Evolutionary conservation across 2,113 vertebrate species (phyloP).

Genomic region (Tupaia tana): DNA sequence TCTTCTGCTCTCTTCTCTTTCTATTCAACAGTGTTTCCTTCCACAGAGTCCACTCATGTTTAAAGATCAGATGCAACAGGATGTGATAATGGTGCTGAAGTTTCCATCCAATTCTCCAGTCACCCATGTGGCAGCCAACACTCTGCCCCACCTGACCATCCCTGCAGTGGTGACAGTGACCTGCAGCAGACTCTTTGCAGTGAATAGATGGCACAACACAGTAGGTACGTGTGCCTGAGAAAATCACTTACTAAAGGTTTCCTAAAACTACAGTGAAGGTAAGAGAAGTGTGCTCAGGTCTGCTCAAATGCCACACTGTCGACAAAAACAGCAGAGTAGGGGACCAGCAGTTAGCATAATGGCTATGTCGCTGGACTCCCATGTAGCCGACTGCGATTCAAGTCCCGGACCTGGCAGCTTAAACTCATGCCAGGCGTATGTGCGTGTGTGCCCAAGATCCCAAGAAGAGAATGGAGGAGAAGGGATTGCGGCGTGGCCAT

Average conservation of each 20-base stretch:
- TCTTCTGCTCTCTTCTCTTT: constrained; percentile 87
- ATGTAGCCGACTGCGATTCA: too few species aligned
- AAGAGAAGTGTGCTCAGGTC: not conserved
- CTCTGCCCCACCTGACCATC: constrained; percentile 95
- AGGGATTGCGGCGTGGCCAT: too few species aligned
- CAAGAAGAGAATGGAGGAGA: too few species aligned
- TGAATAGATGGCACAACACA: constrained; percentile 99
- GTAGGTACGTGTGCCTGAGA: constrained; percentile 90
- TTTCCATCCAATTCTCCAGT: constrained; percentile 99
- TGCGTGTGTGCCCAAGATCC: too few species aligned
- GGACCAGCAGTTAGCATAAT: too few species aligned
- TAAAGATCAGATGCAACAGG: constrained; percentile 99
- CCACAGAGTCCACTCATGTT: constrained; percentile 99
- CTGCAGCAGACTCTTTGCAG: constrained; percentile 97
- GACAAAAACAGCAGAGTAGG: not conserved
- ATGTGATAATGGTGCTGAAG: constrained; percentile 99
- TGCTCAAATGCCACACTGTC: not conserved
- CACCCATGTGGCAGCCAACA: constrained; percentile 98
- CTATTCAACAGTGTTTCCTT: constrained; percentile 97
- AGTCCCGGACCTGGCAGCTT: too few species aligned
- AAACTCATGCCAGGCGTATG: too few species aligned
- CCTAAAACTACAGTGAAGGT: not conserved
- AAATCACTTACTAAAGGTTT: accelerated
- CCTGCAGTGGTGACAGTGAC: constrained; percentile 98
- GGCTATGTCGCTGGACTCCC: too few species aligned